phyloP scores from a whole-genome alignment of 1,140 invertebrate genomes.

The Spodoptera frugiperda region DNA sequence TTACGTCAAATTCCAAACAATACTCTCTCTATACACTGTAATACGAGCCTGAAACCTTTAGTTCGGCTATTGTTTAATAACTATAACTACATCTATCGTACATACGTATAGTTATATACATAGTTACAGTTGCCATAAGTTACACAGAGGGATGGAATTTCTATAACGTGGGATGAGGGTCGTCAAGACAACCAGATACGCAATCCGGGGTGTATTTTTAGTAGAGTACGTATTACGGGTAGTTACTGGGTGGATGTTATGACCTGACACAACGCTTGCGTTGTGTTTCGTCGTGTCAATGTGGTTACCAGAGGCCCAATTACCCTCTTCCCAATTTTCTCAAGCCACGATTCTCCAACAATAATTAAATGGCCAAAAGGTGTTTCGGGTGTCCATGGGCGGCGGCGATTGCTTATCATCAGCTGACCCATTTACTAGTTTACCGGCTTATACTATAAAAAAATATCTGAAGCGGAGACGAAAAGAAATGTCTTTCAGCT shows the following conservation, averaged over 20 bases:
- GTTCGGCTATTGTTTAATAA: constrained; percentile 21
- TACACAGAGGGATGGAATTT: constrained; percentile 18
- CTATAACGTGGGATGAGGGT: constrained; percentile 10
- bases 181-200: constrained; percentile 15
- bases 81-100: constrained; percentile 3
- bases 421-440: too few species aligned
- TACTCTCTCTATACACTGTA: constrained; percentile 3
- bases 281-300: too few species aligned
- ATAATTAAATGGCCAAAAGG: too few species aligned
- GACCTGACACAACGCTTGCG: too few species aligned
- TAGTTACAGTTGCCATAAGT: constrained; percentile 25
- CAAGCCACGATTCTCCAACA: too few species aligned
- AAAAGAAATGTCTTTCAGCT: too few species aligned
- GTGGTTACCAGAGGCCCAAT: too few species aligned
- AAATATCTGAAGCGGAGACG: too few species aligned
- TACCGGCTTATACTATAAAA: too few species aligned
- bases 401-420: too few species aligned
- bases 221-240: background rate
- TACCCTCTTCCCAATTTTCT: too few species aligned
- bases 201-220: constrained; percentile 6
- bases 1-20: constrained; percentile 4
- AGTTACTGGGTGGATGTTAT: background rate
- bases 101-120: background rate
- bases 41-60: constrained; percentile 17
- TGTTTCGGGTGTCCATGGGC: too few species aligned